Evolutionary conservation across 92 coral and sea anemone species (phyloP), one percentile per base, ranked within the genome.

Genomic region (Palythoa grandiflora): DNA sequence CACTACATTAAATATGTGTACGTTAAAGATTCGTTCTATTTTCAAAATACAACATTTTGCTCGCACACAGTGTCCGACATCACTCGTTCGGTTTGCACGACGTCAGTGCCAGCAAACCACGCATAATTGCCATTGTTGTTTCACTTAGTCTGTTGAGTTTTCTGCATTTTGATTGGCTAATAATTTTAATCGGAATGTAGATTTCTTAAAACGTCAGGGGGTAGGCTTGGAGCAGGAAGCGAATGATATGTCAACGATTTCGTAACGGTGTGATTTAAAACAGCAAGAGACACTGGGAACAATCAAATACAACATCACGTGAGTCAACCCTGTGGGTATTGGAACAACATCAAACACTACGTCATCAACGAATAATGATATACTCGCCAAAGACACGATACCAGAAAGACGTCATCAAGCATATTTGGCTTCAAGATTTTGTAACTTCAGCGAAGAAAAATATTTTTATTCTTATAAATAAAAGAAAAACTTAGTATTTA

Each of bases 141-240:
- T 59, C 60, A 21, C 40, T 66, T 47, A 9, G 47, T 16, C 61
- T 44, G 63, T 47, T 28, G 59, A 88, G 83, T 71, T 83, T 84
- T 39, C 76, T 72, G 36, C 39, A 8, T 66, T 80, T 83, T 93
- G 94, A 95, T 95, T 95, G 98, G 98, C 83, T 76, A 5, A 87
- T 40, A 16, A 39, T 71, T 68, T 73, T 80, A 81, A 87, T 36
- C 66, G 92, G 93, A 81, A 89, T 87, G 93, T 71, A 75, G 35
- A 77, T 13, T 54, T 14, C 13, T 28, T 71, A 54, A 76, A 80
- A 48, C 88, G 52, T 84, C 92, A 12, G 79, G 90, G 90, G 91
- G 87, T 57, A 86, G 90, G 93, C n/a, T 61, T 66, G 72, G 52
- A 51, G 50, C 12, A 78, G 85, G 85, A 81, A 66, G 47, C 71